Evolutionary conservation across 2,113 vertebrate genomes (phyloP).

Genomic region (Salvelinus alpinus): DNA sequence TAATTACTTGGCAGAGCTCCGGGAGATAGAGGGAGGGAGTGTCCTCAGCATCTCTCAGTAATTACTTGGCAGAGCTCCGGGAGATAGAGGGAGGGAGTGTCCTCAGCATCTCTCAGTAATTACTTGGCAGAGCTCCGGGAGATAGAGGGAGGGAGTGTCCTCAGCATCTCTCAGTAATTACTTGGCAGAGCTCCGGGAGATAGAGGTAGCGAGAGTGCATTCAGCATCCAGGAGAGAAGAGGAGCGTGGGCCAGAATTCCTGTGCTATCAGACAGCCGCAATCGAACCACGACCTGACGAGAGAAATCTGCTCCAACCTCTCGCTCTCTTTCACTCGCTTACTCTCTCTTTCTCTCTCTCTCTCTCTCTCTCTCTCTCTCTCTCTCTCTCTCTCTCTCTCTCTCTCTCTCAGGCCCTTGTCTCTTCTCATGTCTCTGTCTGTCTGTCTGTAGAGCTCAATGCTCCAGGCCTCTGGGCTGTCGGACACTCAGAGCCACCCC

Average conservation of each 20-base stretch:
- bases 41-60: too few species aligned
- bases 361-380: conserved; percentile 50
- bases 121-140: too few species aligned
- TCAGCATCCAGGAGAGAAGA: conserved; percentile 18
- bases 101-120: too few species aligned
- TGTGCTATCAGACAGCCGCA: conserved; percentile 47
- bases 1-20: too few species aligned
- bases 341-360: conserved; percentile 39
- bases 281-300: conserved; percentile 45
- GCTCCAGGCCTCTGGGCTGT: not conserved
- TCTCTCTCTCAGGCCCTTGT: conserved; percentile 54
- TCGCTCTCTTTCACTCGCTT: not conserved
- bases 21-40: too few species aligned
- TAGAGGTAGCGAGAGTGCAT: conserved; percentile 17
- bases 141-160: conserved; percentile 18
- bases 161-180: conserved; percentile 29
- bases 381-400: conserved; percentile 54
- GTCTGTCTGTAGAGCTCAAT: not conserved
- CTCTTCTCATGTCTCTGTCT: conserved; percentile 56
- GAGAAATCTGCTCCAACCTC: conserved; percentile 56
- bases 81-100: too few species aligned
- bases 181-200: conserved; percentile 13
- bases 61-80: too few species aligned
- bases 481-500: conserved; percentile 5
- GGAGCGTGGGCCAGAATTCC: conserved; percentile 50